phyloP scores from a whole-genome alignment of 1,140 invertebrate species.

The Drosophila nasuta region DNA sequence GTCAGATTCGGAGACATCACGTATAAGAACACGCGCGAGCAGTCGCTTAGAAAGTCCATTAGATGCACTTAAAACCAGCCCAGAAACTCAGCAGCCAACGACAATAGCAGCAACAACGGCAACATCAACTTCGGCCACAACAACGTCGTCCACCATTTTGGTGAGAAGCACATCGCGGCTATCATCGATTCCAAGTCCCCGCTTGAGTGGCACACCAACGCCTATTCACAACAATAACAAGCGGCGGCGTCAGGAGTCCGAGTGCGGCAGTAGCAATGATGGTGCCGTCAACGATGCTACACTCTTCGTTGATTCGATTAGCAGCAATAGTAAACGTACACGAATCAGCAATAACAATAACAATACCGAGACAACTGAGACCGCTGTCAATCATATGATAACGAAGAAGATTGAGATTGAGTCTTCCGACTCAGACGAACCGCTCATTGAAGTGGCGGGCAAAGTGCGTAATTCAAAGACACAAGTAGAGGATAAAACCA shows the following conservation, averaged over 20 bases:
- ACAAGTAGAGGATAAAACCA: constrained; percentile 71
- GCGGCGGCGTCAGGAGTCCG: constrained; percentile 91
- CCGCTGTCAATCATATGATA: constrained; percentile 34
- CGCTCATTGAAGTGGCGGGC: constrained; percentile 89
- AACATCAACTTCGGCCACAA: constrained; percentile 15
- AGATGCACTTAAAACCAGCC: constrained; percentile 87
- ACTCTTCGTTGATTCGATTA: constrained; percentile 18
- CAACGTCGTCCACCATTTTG: constrained; percentile 28
- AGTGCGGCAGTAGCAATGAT: constrained; percentile 85
- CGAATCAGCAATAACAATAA: constrained; percentile 46
- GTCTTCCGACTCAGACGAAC: constrained; percentile 92
- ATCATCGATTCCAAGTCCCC: constrained; percentile 56
- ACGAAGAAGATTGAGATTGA: constrained; percentile 85
- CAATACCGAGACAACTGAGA: constrained; percentile 36
- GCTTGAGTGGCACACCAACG: constrained; percentile 56
- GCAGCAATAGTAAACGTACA: constrained; percentile 50
- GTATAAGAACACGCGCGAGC: constrained; percentile 89
- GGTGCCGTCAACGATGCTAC: constrained; percentile 32
- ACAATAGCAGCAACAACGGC: constrained; percentile 1
- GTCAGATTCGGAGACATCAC: constrained; percentile 62
- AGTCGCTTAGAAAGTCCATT: constrained; percentile 90
- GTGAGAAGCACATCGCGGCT: constrained; percentile 52
- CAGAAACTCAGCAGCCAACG: constrained; percentile 58
- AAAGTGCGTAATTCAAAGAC: constrained; percentile 87
- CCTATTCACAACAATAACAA: constrained; percentile 85